These are phyloP conservation scores for Hydriomena furcata DNA, from an alignment of 2,888 invertebrate genomes.

Conservation along the genomic window DNA sequence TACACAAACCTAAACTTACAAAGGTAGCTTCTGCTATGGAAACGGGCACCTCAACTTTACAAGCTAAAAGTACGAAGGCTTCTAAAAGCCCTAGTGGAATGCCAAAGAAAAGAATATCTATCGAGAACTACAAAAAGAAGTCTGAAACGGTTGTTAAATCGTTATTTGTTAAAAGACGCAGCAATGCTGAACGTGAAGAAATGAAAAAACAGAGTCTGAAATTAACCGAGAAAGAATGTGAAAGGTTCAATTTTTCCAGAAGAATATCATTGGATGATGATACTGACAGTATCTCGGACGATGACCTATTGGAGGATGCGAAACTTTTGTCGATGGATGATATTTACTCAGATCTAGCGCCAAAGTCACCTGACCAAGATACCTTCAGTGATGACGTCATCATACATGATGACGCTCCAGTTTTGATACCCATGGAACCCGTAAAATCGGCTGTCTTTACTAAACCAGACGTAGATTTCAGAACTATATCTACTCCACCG, in stretches of 20 bases:
- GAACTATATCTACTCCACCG: constrained; percentile 41
- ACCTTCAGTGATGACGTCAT: constrained; percentile 41
- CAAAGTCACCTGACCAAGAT: constrained; percentile 70
- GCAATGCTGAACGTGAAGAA: constrained; percentile 43
- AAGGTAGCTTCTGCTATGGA: constrained; percentile 64
- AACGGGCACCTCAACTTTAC: constrained; percentile 58
- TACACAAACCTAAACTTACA: constrained; percentile 72
- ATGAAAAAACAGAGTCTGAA: constrained; percentile 68
- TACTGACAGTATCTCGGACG: constrained; percentile 54
- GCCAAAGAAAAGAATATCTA: constrained; percentile 73
- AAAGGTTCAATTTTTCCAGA: constrained; percentile 68
- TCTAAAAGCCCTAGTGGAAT: constrained; percentile 51
- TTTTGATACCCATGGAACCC: constrained; percentile 72
- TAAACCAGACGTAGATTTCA: constrained; percentile 68
- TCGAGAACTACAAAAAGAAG: constrained; percentile 77
- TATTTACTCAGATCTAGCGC: constrained; percentile 59
- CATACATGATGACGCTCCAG: constrained; percentile 48
- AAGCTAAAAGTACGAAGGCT: constrained; percentile 71
- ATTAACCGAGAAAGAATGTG: constrained; percentile 76
- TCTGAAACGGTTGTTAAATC: constrained; percentile 34
- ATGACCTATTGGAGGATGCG: constrained; percentile 44
- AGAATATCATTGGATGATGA: constrained; percentile 57
- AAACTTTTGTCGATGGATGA: constrained; percentile 44
- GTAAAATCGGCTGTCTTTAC: constrained; percentile 46
- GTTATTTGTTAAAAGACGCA: constrained; percentile 39